A percentile compares a stretch with the other conserved stretches of the same genome.
phyloP scores from a whole-genome alignment of 2,113 vertebrate species.

The Antechinus flavipes region DNA sequence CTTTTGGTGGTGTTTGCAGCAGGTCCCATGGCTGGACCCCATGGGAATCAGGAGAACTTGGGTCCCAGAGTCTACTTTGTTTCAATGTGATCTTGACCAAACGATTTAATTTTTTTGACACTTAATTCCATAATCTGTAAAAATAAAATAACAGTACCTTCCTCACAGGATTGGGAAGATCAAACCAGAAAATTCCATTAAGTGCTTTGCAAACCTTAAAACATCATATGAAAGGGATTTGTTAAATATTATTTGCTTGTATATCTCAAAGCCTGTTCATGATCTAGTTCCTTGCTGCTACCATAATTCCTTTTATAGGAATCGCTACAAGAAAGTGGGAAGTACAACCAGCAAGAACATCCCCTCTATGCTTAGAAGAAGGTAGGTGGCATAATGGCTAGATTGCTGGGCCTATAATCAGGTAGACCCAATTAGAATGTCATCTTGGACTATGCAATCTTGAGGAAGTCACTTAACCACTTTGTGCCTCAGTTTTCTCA shows the following conservation, averaged over 20 bases:
- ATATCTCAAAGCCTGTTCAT: background rate
- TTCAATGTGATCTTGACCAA: background rate
- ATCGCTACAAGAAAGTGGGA: background rate
- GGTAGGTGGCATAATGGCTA: background rate
- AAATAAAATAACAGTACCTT: background rate
- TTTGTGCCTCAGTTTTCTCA: background rate
- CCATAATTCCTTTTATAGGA: background rate
- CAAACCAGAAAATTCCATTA: background rate
- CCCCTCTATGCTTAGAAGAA: background rate
- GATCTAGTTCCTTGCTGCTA: background rate
- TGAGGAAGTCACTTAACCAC: background rate
- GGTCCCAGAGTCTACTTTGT: background rate
- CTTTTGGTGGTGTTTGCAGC: background rate
- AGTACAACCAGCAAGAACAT: background rate
- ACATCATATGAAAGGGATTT: background rate
- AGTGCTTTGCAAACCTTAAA: background rate
- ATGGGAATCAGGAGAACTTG: background rate
- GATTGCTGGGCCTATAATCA: background rate
- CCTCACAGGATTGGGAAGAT: no score
- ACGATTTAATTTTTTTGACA: background rate
- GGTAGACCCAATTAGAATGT: background rate
- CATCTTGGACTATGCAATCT: background rate
- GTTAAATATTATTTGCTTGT: background rate
- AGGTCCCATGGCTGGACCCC: no score
- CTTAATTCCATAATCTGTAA: background rate